Evolutionary conservation across 1,140 invertebrate genomes (phyloP), one percentile per base, ranked within the genome.

Genomic region (Parapsyche elsis): DNA sequence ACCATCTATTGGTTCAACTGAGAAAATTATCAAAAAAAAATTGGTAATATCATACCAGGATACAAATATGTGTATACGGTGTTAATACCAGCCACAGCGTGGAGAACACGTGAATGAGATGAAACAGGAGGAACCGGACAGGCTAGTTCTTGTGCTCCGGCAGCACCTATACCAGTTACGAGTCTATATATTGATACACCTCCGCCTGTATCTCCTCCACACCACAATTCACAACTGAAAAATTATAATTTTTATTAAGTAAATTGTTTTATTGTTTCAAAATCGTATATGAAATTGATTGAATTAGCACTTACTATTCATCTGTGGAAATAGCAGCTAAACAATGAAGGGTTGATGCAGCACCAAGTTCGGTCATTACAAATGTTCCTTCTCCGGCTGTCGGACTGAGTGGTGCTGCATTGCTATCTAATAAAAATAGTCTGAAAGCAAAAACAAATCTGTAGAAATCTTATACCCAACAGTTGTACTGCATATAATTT

Each of bases 1-100:
- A 7, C 7, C 7, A 4, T 38, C 7, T 38, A 38, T 38, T 38
- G 30, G 30, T 7, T 38, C 2, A 38, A 38, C 30, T 38, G 7
- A 38, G 1, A 38, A 38, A 38, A 9, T 9, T 16, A 38, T 1
- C 12, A 46, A 46, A 16, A 19, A 23, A 49, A 45, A n/a, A n/a
- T n/a, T n/a, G n/a, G n/a, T n/a, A n/a, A 16, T 16, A 23, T 73
- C 2, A 57, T 38, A 87, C 86, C 86, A 0, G 87, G 94, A 89
- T 92, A 92, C 1, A 95, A 92, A 84, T 96, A 96, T 0, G 94
- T 94, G 87, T 94, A 93, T 5, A 97, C 91, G 78, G 90, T 90
- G 45, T 88, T 90, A 5, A 91, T 90, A 12, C 89, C 89, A 30
- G 91, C 87, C n/a, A 91, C 89, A 61, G 94, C 84, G 61, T 92